Base-by-base conservation (phyloP, 2,797 vertebrate genomes). In the Kryptopterus vitreolus region DNA sequence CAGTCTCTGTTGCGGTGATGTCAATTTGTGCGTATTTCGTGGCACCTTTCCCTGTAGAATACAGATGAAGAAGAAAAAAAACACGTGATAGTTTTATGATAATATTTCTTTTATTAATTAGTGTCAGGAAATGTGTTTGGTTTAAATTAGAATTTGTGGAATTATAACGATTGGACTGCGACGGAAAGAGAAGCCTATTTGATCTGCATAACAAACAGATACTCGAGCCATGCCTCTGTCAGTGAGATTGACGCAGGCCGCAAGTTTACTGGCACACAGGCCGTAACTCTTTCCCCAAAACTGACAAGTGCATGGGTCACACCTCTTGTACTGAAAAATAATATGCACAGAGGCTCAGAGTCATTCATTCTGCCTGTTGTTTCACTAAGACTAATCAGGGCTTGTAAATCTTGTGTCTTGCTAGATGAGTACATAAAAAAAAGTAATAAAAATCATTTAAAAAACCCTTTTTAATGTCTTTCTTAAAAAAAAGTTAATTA, bases 21-120 rank as follows among this genome's bases (percentile, higher is more conserved):
- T 98, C 95, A 0, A 98, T 98, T 88, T 96, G 97, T 0, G 94
- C 95, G 0, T 98, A 98, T 16, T 91, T 92, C 22, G 95, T 95
- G 38, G 93, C 87, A 9, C 92, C 88, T 2, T 91, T 90, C 12
- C 94, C 97, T 98, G 89, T 20, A 76, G 0, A 87, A 50, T 86
- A 43, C 86, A 65, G 83, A 78, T 29, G 10, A 15, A 69, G 29
- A 72, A 80, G 10, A 82, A 1, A 61, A 2, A 29, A 55, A 16
- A 4, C 18, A 68, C 10, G 7, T 53, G 13, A 73, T 18, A 26
- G 38, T 7, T 33, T 35, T 35, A 35, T 38, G 3, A 24, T 26
- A 26, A 8, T 16, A 46, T 24, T 68, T 68, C n/a, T n/a, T n/a
- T 46, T 24, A 3, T 69, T 12, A 52, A 9, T 50, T 24, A 46